A percentile compares a stretch with the other conserved stretches of the same genome.
phyloP scores from a whole-genome alignment of 1,140 invertebrate genomes.

The Trichonephila inaurata region DNA sequence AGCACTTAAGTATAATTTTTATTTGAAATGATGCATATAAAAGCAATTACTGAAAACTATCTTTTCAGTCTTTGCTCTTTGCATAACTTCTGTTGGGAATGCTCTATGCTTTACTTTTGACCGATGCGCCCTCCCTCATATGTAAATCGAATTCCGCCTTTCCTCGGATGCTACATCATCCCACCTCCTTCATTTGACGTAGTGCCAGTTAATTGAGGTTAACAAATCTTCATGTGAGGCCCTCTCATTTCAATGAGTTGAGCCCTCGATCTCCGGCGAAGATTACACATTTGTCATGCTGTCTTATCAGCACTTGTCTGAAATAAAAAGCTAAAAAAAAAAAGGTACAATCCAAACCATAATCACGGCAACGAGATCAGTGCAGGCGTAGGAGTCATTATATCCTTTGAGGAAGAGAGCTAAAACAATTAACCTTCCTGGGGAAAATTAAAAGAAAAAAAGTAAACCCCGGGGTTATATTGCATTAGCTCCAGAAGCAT shows the following conservation, averaged over 20 bases:
- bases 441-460: neutral
- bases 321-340: slow-evolving; percentile 59
- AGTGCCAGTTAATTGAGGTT: slow-evolving; percentile 65
- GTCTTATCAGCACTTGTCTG: slow-evolving; percentile 61
- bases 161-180: slow-evolving; percentile 43
- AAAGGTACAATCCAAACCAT: slow-evolving; percentile 11
- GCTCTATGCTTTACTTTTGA: neutral
- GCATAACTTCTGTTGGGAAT: neutral
- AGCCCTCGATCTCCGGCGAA: slow-evolving; percentile 58
- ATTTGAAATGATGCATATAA: too few relatives aligned
- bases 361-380: slow-evolving; percentile 57
- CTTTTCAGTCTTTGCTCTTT: too few relatives aligned
- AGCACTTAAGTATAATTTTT: too few relatives aligned
- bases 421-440: slow-evolving; percentile 62
- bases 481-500: slow-evolving; percentile 14
- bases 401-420: slow-evolving; percentile 34
- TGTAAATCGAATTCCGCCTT: slow-evolving; percentile 21
- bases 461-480: neutral
- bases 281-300: slow-evolving; percentile 69
- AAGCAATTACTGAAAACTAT: too few relatives aligned
- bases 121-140: neutral
- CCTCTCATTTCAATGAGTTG: slow-evolving; percentile 59
- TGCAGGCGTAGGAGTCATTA: slow-evolving; percentile 66
- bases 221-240: slow-evolving; percentile 70
- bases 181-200: slow-evolving; percentile 50